A percentile compares a stretch with the other conserved stretches of the same genome.
These are phyloP conservation scores for Notamacropus eugenii DNA, from an alignment of 2,797 vertebrate genomes.

Conservation along the genomic window DNA sequence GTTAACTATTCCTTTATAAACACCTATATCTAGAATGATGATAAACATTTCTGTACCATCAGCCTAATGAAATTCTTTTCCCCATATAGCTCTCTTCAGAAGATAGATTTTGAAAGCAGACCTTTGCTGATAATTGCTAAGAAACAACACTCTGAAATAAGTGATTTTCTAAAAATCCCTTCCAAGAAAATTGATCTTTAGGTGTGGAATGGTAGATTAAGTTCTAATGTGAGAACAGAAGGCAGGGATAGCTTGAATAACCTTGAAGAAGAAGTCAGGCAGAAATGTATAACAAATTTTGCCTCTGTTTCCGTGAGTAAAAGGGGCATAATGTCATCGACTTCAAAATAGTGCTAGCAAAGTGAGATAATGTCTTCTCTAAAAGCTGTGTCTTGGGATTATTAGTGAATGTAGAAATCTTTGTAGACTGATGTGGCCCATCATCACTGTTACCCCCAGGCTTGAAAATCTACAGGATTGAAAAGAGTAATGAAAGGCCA, in stretches of 20 bases:
- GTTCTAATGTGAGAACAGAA: neutral
- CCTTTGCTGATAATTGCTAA: constrained; percentile 45
- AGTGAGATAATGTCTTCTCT: neutral
- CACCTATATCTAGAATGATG: constrained; percentile 46
- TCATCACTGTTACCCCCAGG: neutral
- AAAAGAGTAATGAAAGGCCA: neutral
- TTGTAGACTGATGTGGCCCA: neutral
- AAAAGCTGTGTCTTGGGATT: neutral
- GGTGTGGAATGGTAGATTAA: neutral
- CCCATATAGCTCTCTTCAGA: constrained; percentile 35
- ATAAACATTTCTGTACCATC: constrained; percentile 59
- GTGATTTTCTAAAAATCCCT: neutral
- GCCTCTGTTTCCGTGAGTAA: neutral
- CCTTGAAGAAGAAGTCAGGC: neutral
- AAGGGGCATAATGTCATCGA: neutral
- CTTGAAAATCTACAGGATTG: neutral
- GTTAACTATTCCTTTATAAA: constrained; percentile 37
- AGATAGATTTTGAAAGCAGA: constrained; percentile 26
- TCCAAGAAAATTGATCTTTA: neutral
- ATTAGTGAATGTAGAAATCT: neutral
- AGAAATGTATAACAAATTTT: neutral
- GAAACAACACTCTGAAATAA: neutral
- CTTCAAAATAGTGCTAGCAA: neutral
- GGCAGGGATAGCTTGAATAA: neutral
- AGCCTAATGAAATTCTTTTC: constrained; percentile 50